Evolutionary conservation across 2,888 invertebrate species (phyloP), one percentile per base, ranked within the genome.

Genomic region (Portevinia maculata): DNA sequence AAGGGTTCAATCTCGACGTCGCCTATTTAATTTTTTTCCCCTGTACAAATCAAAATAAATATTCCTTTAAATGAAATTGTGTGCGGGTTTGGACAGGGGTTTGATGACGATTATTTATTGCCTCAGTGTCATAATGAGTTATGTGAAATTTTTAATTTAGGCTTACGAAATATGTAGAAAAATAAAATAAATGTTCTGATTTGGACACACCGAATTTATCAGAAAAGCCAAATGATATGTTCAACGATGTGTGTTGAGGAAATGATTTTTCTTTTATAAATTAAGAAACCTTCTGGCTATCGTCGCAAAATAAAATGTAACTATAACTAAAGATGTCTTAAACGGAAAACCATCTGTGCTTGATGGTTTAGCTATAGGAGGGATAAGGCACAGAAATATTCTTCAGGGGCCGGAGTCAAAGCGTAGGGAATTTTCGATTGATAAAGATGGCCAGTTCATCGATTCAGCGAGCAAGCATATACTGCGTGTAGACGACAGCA

Each of bases 41-140:
- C 32, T 32, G 13, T 17, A 8, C 13, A 57, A 48, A 44, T 78
- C 19, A 59, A 59, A 65, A 78, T 55, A 78, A 53, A 79, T 50
- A 53, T 73, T 21, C 65, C 41, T 15, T 21, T 37, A 53, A 79
- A 65, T 73, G 74, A 75, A 79, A 60, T 59, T 67, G 46, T 62
- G 32, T 55, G 46, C 53, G 44, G 44, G 46, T 67, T 79, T 73
- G 74, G 79, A 57, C 62, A 69, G 67, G n/a, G 34, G 55, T 79
- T 74, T 79, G 74, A 73, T 34, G 71, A 62, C 53, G 34, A 50
- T 39, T 55, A 67, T 79, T 73, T 74, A 74, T 74, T 50, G 60
- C 48, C 50, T 44, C 28, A 62, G 57, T 62, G 74, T 74, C 67
- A 79, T 46, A 62, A 69, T 62, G 74, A 74, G 39, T 69, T 57